Evolutionary conservation across 2,113 vertebrate genomes (phyloP).

Genomic region (Camelus bactrianus): DNA sequence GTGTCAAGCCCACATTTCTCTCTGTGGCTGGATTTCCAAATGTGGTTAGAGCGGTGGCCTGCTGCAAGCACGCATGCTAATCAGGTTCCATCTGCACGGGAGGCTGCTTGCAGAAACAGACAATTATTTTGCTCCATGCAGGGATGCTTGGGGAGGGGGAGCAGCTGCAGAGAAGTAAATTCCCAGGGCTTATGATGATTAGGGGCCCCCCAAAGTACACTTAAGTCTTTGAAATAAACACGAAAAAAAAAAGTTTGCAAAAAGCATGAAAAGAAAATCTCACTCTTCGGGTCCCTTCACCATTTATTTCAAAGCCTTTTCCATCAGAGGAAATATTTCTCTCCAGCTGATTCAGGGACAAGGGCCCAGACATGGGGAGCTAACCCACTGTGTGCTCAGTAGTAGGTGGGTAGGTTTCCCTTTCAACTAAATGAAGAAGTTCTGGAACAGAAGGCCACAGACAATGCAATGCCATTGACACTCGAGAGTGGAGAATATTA

Average conservation of each 20-base stretch:
- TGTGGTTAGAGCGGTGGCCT: constrained; percentile 78
- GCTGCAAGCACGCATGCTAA: constrained; percentile 77
- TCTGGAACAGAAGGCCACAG: constrained; percentile 72
- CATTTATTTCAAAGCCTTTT: constrained; percentile 80
- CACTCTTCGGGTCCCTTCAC: constrained; percentile 74
- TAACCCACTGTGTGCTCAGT: constrained; percentile 32
- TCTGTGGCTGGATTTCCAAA: constrained; percentile 80
- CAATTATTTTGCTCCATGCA: constrained; percentile 83
- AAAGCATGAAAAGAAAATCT: constrained; percentile 80
- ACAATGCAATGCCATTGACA: constrained; percentile 69
- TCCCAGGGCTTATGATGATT: constrained; percentile 86
- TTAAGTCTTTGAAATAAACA: constrained; percentile 87
- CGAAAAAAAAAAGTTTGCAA: constrained; percentile 78
- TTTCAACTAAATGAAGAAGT: constrained; percentile 83
- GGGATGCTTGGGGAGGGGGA: constrained; percentile 80
- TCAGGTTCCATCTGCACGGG: constrained; percentile 83
- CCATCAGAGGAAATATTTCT: constrained; percentile 77
- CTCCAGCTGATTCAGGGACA: constrained; percentile 73
- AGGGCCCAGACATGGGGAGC: constrained; percentile 47
- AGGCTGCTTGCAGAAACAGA: constrained; percentile 86
- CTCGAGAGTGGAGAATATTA: constrained; percentile 79
- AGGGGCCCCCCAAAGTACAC: constrained; percentile 80
- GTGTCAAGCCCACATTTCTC: constrained; percentile 77
- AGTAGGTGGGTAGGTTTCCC: constrained; percentile 78
- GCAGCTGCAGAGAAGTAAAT: constrained; percentile 87